Conservation (phyloP, 1,140 invertebrate species). For the Pentalonia nigronervosa region DNA sequence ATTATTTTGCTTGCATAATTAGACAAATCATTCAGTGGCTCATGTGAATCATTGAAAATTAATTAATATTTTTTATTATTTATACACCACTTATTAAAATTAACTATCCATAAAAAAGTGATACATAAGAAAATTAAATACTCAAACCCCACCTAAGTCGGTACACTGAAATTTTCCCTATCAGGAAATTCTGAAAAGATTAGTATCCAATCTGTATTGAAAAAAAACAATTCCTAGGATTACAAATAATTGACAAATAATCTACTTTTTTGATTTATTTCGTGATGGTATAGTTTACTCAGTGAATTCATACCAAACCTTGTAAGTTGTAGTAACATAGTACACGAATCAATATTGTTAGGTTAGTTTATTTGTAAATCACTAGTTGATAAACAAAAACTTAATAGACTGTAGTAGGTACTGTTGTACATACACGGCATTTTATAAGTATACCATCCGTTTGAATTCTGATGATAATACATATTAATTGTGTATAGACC, state of each 20-base stretch:
- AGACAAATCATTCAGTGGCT: background rate
- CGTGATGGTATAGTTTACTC: background rate
- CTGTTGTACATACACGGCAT: background rate
- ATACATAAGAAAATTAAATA: background rate
- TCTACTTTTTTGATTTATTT: background rate
- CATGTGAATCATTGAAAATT: background rate
- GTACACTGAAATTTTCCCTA: background rate
- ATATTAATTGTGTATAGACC: constrained; percentile 6
- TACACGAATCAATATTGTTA: background rate
- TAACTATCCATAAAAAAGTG: background rate
- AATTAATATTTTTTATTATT: background rate
- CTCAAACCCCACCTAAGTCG: background rate
- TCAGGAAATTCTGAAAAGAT: background rate
- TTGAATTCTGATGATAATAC: background rate
- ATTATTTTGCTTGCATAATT: background rate
- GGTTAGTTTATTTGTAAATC: background rate
- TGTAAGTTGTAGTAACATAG: background rate
- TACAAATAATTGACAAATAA: background rate
- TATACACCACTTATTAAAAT: background rate
- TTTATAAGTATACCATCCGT: background rate
- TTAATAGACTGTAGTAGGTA: background rate
- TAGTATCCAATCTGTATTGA: background rate
- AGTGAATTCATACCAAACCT: background rate
- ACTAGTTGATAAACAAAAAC: background rate
- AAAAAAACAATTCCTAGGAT: background rate